phyloP scores from a whole-genome alignment of 2,888 invertebrate genomes.

The Eilema griseolum region DNA sequence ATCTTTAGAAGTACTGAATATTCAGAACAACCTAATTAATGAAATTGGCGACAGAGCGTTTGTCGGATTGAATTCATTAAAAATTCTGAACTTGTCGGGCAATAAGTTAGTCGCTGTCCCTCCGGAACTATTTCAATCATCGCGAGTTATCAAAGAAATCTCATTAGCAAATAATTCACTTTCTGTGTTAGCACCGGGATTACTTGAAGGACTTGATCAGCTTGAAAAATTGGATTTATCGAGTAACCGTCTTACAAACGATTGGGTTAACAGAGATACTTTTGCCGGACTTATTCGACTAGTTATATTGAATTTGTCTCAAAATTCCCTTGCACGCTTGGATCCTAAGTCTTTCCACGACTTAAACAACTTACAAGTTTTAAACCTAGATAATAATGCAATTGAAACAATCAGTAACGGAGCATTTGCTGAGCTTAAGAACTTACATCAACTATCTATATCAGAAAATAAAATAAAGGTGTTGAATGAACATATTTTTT shows the following conservation, averaged over 20 bases:
- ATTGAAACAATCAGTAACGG: conserved; percentile 91
- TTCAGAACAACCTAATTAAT: conserved; percentile 92
- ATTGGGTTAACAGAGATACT: conserved; percentile 92
- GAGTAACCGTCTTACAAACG: conserved; percentile 90
- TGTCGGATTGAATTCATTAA: conserved; percentile 89
- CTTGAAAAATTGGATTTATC: conserved; percentile 91
- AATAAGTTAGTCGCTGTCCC: conserved; percentile 93
- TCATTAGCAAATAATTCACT: conserved; percentile 93
- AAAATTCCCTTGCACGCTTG: conserved; percentile 90
- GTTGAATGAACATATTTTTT: conserved; percentile 90
- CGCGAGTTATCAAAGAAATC: conserved; percentile 90
- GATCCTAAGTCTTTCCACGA: conserved; percentile 92
- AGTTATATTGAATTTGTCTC: conserved; percentile 91
- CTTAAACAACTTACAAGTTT: conserved; percentile 90
- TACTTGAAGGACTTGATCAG: conserved; percentile 91
- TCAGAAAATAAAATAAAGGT: conserved; percentile 90
- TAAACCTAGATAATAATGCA: conserved; percentile 91
- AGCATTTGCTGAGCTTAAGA: conserved; percentile 91
- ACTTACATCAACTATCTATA: conserved; percentile 91
- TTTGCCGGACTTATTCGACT: conserved; percentile 91
- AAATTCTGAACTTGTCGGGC: conserved; percentile 92
- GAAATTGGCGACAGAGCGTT: conserved; percentile 92
- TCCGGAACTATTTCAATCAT: conserved; percentile 91
- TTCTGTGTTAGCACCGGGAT: conserved; percentile 90
- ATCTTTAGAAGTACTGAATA: conserved; percentile 89